These are phyloP conservation scores for Lasiurus borealis DNA, from an alignment of 2,113 vertebrate species.

Conservation along the genomic window DNA sequence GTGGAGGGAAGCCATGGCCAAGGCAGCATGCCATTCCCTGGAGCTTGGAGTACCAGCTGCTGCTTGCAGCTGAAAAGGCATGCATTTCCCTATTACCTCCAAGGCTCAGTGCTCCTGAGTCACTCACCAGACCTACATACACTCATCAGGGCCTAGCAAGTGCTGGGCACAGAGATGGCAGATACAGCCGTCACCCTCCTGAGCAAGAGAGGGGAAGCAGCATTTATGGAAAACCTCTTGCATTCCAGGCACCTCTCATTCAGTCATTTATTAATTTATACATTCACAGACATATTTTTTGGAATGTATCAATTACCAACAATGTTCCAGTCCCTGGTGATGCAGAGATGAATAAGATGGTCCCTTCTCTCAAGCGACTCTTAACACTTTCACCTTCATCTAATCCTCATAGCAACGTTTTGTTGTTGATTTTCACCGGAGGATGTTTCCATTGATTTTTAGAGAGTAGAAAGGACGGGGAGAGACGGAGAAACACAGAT, in stretches of 20 bases:
- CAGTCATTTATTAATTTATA: conserved; percentile 4
- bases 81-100: background rate
- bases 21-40: background rate
- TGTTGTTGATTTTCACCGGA: no score
- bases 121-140: background rate
- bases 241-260: conserved; percentile 28
- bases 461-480: no score
- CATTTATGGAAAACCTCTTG: background rate
- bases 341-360: no score
- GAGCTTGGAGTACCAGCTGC: background rate
- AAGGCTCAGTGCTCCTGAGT: background rate
- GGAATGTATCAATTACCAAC: background rate
- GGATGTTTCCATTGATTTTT: no score
- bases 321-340: no score
- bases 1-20: background rate
- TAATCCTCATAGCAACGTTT: no score
- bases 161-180: background rate
- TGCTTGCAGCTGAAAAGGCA: background rate
- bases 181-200: background rate
- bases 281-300: background rate
- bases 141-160: background rate
- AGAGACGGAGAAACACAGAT: no score
- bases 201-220: background rate
- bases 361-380: no score
- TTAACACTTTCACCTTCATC: no score